Conservation (phyloP, 2,888 invertebrate genomes). For the Eupsilia transversa region DNA sequence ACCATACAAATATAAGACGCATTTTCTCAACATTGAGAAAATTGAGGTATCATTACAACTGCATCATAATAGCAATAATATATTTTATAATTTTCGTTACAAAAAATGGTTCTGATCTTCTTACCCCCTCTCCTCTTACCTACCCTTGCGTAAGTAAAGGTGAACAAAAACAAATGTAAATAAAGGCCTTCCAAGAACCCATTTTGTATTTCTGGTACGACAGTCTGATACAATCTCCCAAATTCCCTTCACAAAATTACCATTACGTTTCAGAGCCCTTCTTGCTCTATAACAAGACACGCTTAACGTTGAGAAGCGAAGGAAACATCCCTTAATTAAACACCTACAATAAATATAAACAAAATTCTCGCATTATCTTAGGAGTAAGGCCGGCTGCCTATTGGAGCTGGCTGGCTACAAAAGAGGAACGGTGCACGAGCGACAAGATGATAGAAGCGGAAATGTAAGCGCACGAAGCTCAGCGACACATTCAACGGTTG, state of each 20-base stretch:
- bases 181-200: conserved; percentile 7
- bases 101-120: neutral
- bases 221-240: conserved; percentile 51
- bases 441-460: neutral
- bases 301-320: conserved; percentile 50
- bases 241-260: conserved; percentile 63
- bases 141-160: neutral
- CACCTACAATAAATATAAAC: conserved; percentile 68
- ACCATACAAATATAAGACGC: neutral
- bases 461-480: neutral
- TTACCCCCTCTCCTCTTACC: too few species aligned
- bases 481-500: neutral
- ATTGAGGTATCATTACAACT: too few species aligned
- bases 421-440: neutral
- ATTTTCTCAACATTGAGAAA: neutral
- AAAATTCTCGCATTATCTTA: conserved; percentile 64
- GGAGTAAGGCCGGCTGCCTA: conserved; percentile 2
- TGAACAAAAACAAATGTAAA: conserved; percentile 30
- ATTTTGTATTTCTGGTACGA: conserved; percentile 46
- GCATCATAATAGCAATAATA: too few species aligned
- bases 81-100: neutral
- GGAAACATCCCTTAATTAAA: conserved; percentile 64
- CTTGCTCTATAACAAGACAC: conserved; percentile 56
- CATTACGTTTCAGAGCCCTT: conserved; percentile 54
- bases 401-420: neutral